A percentile compares a stretch with the other conserved stretches of the same genome.
Conservation (phyloP, 2,888 invertebrate species). For the Oligia strigilis region DNA sequence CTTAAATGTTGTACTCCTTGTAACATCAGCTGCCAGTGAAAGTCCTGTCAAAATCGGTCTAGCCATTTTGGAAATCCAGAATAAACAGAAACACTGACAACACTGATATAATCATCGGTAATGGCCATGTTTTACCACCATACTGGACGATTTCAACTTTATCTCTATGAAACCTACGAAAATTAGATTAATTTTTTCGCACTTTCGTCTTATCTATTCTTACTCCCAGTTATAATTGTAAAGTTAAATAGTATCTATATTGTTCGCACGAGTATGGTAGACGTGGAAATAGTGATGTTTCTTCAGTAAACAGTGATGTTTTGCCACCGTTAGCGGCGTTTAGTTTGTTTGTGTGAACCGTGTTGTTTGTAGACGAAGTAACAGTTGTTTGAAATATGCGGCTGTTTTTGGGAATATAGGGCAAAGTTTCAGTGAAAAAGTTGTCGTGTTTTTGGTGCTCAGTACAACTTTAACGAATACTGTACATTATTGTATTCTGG, state of each 20-base stretch:
- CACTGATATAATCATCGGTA: not conserved
- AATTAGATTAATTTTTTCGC: too few species aligned
- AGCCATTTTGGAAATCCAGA: too few species aligned
- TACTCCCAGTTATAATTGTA: constrained; percentile 1
- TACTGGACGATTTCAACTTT: too few species aligned
- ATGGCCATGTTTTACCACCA: not conserved
- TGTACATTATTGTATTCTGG: not conserved
- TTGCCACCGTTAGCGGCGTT: constrained; percentile 50
- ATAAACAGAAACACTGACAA: too few species aligned
- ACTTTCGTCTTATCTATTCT: not conserved
- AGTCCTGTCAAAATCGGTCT: too few species aligned
- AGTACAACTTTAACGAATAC: not conserved
- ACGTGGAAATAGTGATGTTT: constrained; percentile 50
- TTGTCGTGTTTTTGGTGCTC: not conserved
- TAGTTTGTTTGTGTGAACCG: constrained; percentile 44
- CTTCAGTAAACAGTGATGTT: constrained; percentile 60
- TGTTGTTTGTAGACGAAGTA: constrained; percentile 53
- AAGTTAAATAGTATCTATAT: constrained; percentile 24
- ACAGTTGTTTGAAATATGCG: constrained; percentile 44
- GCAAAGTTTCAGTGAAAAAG: constrained; percentile 17
- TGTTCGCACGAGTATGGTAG: constrained; percentile 7
- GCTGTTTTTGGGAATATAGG: constrained; percentile 33
- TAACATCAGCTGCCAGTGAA: too few species aligned
- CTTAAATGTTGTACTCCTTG: too few species aligned
- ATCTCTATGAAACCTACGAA: not conserved